Evolutionary conservation across 2,888 invertebrate genomes (phyloP).

Genomic region (Megaustenia siamemsis): DNA sequence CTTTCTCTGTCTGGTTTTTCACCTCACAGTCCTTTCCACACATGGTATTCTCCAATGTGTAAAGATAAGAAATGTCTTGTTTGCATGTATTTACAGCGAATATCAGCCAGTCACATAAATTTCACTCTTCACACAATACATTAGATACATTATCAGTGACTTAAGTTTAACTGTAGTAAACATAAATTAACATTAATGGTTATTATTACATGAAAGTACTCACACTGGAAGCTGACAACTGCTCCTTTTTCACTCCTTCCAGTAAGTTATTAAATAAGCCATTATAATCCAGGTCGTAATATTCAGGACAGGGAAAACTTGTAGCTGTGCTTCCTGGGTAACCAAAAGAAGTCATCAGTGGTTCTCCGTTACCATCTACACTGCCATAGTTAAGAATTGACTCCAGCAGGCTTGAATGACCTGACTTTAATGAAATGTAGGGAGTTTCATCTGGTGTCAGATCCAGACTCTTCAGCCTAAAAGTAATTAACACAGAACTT

Average conservation of each 20-base stretch:
- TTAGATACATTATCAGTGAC: no score
- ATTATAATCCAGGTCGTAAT: slow-evolving; percentile 77
- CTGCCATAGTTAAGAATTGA: slow-evolving; percentile 73
- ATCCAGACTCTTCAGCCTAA: slow-evolving; percentile 63
- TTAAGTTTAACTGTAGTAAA: no score
- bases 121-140: no score
- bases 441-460: slow-evolving; percentile 73
- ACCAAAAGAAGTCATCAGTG: slow-evolving; percentile 67
- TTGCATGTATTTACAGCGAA: no score
- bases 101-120: no score
- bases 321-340: slow-evolving; percentile 67
- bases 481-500: slow-evolving; percentile 25
- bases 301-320: slow-evolving; percentile 76
- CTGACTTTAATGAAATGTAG: slow-evolving; percentile 72
- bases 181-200: no score
- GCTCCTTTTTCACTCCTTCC: neutral
- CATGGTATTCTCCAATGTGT: no score
- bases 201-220: no score
- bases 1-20: no score
- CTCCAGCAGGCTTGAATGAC: slow-evolving; percentile 67
- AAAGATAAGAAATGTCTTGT: no score
- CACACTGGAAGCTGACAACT: neutral
- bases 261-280: neutral
- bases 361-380: slow-evolving; percentile 68
- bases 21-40: no score